A percentile compares a stretch with the other conserved stretches of the same genome.
Evolutionary conservation across 2,113 vertebrate genomes (phyloP).

Genomic region (Eptesicus fuscus): DNA sequence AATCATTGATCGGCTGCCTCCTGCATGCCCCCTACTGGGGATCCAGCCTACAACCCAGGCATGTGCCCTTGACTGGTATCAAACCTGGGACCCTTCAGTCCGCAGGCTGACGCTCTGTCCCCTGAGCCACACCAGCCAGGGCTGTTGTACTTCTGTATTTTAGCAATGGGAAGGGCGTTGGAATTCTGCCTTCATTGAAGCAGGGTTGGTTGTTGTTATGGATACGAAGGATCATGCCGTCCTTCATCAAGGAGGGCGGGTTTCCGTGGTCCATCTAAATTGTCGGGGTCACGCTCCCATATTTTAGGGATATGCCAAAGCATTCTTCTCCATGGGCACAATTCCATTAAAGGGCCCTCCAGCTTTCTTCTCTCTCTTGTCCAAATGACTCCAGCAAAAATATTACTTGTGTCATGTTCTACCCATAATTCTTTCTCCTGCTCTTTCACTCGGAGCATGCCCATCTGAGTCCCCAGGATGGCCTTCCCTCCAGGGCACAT

Average conservation of each 20-base stretch:
- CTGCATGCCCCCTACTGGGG: no score
- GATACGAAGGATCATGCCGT: no score
- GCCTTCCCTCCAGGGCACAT: neutral
- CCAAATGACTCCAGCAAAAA: neutral
- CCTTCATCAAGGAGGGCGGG: neutral
- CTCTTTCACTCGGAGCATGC: neutral
- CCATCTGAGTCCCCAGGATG: neutral
- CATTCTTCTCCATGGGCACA: accelerated
- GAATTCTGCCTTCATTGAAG: neutral
- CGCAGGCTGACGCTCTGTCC: no score
- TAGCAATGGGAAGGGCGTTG: neutral
- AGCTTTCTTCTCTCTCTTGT: neutral
- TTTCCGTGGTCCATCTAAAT: neutral
- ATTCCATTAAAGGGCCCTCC: neutral
- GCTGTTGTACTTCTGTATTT: neutral
- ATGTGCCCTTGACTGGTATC: no score
- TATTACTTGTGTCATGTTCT: neutral
- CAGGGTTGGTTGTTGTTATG: no score
- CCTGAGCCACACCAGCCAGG: no score
- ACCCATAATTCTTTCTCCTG: neutral
- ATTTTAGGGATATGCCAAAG: neutral
- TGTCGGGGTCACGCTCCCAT: neutral
- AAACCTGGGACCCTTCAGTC: no score
- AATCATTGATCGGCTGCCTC: no score
- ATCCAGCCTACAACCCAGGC: no score